A percentile compares a stretch with the other conserved stretches of the same genome.
These are phyloP conservation scores for Yponomeuta sedellus DNA, from an alignment of 2,888 invertebrate species.

Conservation along the genomic window DNA sequence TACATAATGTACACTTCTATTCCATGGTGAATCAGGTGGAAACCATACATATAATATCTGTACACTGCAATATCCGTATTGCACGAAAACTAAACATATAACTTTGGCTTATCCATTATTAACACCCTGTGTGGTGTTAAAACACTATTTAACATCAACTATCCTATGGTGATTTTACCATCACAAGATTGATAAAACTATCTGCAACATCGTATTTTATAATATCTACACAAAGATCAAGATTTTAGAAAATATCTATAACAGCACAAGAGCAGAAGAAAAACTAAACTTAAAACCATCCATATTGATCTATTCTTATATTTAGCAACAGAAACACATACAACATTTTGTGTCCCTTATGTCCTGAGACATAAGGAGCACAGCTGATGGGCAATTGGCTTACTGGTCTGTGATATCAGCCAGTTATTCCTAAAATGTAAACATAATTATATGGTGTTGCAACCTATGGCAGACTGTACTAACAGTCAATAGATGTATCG, in stretches of 20 bases:
- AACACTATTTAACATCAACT: constrained; percentile 32
- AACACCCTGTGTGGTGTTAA: constrained; percentile 46
- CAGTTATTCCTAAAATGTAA: background rate
- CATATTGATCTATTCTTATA: background rate
- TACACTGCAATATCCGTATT: constrained; percentile 72
- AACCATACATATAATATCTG: constrained; percentile 49
- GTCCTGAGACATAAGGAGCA: background rate
- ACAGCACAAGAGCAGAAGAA: constrained; percentile 3
- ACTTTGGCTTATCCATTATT: constrained; percentile 73
- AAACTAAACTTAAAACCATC: background rate
- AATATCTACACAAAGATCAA: constrained; percentile 14
- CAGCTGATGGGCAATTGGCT: background rate
- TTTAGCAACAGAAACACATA: background rate
- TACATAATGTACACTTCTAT: constrained; percentile 69
- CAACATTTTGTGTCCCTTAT: background rate
- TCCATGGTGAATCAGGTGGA: constrained; percentile 44
- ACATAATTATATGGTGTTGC: background rate
- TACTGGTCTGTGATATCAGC: background rate
- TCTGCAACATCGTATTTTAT: background rate
- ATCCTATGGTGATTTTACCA: constrained; percentile 25
- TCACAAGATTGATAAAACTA: background rate
- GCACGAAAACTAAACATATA: constrained; percentile 70
- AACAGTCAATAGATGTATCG: background rate
- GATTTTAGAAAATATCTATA: constrained; percentile 2
- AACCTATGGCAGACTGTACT: background rate